Conservation (phyloP, 2,113 vertebrate genomes). For the Chitala chitala region DNA sequence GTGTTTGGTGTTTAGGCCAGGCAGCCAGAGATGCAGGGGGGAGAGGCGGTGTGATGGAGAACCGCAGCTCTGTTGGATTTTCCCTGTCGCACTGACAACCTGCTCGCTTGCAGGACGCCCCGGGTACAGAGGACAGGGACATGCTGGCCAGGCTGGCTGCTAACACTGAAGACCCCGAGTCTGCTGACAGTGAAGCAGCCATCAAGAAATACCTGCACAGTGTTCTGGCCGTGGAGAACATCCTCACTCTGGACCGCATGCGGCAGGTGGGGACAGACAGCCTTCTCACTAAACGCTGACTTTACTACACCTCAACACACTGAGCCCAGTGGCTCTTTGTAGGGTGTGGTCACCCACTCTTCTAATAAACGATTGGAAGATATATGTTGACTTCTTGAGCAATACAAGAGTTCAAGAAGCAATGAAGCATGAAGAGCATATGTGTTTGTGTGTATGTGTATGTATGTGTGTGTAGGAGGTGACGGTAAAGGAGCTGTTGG, state of each 20-base stretch:
- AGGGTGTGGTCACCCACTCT: no score
- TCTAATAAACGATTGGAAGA: no score
- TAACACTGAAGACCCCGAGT: constrained; percentile 73
- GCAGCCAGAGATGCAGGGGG: background rate
- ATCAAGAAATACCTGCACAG: constrained; percentile 93
- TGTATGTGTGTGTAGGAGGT: constrained; percentile 73
- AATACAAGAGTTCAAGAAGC: no score
- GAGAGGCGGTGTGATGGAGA: no score
- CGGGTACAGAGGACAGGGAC: constrained; percentile 87
- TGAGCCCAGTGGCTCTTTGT: no score
- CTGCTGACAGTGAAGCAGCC: constrained; percentile 82
- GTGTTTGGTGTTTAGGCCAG: background rate
- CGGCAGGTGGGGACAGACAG: constrained; percentile 73
- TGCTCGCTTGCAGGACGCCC: constrained; percentile 72
- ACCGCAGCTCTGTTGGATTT: background rate
- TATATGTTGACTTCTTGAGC: no score
- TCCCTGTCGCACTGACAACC: background rate
- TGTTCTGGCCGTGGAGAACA: constrained; percentile 91
- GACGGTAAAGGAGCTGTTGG: constrained; percentile 87
- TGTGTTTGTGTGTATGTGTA: constrained; percentile 11
- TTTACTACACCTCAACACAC: no score
- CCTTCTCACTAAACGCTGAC: background rate
- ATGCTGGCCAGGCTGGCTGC: constrained; percentile 85
- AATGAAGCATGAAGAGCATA: no score
- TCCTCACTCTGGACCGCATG: constrained; percentile 86